Evolutionary conservation across 2,113 vertebrate species (phyloP), one percentile per base, ranked within the genome.

Genomic region (Hemichromis elongatus): DNA sequence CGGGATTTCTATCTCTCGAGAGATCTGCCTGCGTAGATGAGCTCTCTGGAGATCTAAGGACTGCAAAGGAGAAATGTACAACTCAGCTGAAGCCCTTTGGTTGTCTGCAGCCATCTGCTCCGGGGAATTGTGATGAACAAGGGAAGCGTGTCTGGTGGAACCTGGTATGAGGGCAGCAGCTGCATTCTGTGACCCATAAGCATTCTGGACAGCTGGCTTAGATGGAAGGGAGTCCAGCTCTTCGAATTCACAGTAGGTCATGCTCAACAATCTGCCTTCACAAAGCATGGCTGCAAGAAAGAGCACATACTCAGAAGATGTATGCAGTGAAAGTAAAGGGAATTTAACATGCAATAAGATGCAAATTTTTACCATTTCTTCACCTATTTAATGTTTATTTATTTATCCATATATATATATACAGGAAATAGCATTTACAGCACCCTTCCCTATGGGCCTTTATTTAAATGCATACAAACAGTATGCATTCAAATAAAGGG

Each of bases 191-290:
- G 82, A 82, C 40, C 70, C 68, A 28, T 35, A 28, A 42, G 63
- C 11, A 9, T 54, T 53, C 6, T 56, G 81, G 45, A 81, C 85
- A 37, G 80, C 6, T 26, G 33, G 84, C 50, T 83, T 79, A 77
- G 55, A 55, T 21, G 55, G 42, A 18, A 50, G 57, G 30, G 80
- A 45, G 40, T 90, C 88, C 45, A 77, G 24, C 28, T 88, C 88
- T 52, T 93, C 88, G 12, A 50, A 21, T 30, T 97, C 95, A 53
- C 85, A 92, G 50, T 96, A 97, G 42, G 93, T 84, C 80, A 98
- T 96, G 92, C 95, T 92, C 18, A 96, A 96, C 86, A 99, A 94
- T 93, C 96, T 97, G 21, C 96, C 96, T 95, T 99, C 98, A 1
- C 97, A 99, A 88, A 99, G 94, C 98, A 99, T 99, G 82, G 83